phyloP scores from a whole-genome alignment of 2,888 invertebrate genomes.

The Branchipolynoe longqiensis region DNA sequence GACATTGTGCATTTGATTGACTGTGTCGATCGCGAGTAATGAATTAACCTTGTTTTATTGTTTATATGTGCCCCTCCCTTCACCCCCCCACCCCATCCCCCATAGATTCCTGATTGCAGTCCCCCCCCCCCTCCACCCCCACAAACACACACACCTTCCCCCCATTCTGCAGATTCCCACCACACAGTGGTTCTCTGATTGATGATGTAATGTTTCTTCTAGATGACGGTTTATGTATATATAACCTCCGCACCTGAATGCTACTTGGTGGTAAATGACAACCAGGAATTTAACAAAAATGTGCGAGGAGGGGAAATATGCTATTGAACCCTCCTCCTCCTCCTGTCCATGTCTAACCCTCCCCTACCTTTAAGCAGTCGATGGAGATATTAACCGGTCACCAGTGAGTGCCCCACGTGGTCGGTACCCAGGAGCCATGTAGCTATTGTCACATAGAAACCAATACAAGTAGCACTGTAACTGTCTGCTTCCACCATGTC shows the following conservation, averaged over 20 bases:
- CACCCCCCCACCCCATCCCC: no score
- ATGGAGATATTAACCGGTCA: no score
- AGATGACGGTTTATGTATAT: constrained; percentile 13
- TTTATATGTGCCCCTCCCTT: constrained; percentile 20
- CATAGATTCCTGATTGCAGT: no score
- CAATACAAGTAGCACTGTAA: constrained; percentile 34
- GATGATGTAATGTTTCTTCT: constrained; percentile 33
- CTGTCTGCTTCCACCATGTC: constrained; percentile 42
- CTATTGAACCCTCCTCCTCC: no score
- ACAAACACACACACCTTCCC: no score
- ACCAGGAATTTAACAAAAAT: not conserved
- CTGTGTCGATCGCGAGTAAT: constrained; percentile 27
- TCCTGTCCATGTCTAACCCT: not conserved
- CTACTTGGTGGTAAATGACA: constrained; percentile 47
- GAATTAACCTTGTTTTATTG: constrained; percentile 47
- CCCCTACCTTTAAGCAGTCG: not conserved
- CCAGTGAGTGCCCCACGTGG: not conserved
- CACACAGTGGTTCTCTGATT: not conserved
- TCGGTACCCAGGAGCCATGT: constrained; percentile 22
- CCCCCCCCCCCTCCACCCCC: no score
- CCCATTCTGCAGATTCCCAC: not conserved
- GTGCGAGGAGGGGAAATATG: not conserved
- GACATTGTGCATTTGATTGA: constrained; percentile 6
- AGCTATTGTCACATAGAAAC: constrained; percentile 37
- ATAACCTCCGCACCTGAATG: constrained; percentile 33